phyloP scores from a whole-genome alignment of 2,113 vertebrate species.

The Alligator mississippiensis region DNA sequence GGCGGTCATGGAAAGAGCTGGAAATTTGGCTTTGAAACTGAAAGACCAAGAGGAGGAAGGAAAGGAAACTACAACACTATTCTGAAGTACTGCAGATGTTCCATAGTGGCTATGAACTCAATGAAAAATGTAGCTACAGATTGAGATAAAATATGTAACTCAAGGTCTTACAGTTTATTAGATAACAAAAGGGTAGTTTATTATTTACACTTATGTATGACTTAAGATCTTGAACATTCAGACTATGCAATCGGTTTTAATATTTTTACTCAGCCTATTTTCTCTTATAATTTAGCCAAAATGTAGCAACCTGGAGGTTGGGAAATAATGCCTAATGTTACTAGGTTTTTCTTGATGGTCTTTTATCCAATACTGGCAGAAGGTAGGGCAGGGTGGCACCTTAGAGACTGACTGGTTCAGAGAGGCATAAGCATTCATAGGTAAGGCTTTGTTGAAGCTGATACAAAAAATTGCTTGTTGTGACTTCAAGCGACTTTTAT shows the following conservation, averaged over 20 bases:
- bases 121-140: slow-evolving; percentile 7
- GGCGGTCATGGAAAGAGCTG: slow-evolving; percentile 7
- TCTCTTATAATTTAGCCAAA: not conserved
- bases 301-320: too few species aligned
- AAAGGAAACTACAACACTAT: slow-evolving; percentile 33
- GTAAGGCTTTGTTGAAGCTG: too few species aligned
- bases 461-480: too few species aligned
- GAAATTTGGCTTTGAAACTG: slow-evolving; percentile 29
- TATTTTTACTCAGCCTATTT: not conserved
- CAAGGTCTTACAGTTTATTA: not conserved
- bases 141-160: not conserved
- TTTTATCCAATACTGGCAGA: too few species aligned
- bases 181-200: slow-evolving; percentile 7
- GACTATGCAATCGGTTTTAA: not conserved
- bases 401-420: too few species aligned
- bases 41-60: not conserved
- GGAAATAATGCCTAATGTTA: too few species aligned
- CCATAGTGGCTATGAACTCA: not conserved
- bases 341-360: too few species aligned
- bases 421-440: too few species aligned
- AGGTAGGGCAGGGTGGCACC: too few species aligned
- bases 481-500: too few species aligned
- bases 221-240: not conserved
- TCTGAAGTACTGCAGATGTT: not conserved
- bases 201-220: not conserved